These are phyloP conservation scores for Eulimnadia texana DNA, from an alignment of 1,140 invertebrate species.

Conservation along the genomic window DNA sequence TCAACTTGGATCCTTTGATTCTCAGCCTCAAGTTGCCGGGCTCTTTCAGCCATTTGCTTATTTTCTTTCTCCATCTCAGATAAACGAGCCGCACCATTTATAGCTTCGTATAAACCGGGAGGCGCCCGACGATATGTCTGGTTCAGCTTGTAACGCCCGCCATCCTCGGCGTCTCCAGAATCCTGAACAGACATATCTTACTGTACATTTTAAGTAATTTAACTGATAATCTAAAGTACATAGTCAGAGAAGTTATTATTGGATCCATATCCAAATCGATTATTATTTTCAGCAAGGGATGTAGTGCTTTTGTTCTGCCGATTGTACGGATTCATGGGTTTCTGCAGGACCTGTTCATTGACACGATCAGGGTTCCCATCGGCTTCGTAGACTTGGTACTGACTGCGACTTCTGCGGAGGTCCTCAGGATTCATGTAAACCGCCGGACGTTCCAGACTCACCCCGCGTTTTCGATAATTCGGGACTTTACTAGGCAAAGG, in stretches of 20 bases:
- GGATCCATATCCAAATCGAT: not conserved
- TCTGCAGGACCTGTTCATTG: not conserved
- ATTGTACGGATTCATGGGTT: not conserved
- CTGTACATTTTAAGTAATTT: no score
- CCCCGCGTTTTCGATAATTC: not conserved
- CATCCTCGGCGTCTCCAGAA: not conserved
- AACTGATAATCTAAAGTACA: no score
- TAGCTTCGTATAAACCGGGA: not conserved
- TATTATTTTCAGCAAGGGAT: not conserved
- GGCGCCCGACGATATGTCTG: not conserved
- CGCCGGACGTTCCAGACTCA: constrained; percentile 4
- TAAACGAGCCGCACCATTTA: not conserved
- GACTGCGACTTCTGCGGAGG: constrained; percentile 12
- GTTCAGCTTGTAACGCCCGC: not conserved
- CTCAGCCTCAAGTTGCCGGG: constrained; percentile 12
- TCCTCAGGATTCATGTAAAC: not conserved
- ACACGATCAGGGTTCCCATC: no score
- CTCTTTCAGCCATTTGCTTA: not conserved
- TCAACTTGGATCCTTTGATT: constrained; percentile 22
- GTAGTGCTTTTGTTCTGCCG: not conserved
- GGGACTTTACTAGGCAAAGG: constrained; percentile 34
- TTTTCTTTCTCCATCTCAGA: not conserved
- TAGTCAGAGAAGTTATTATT: not conserved
- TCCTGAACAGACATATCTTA: not conserved
- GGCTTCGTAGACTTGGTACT: constrained; percentile 14